Base-by-base conservation (phyloP, 2,797 vertebrate species). In the Eidolon dupreanum region DNA sequence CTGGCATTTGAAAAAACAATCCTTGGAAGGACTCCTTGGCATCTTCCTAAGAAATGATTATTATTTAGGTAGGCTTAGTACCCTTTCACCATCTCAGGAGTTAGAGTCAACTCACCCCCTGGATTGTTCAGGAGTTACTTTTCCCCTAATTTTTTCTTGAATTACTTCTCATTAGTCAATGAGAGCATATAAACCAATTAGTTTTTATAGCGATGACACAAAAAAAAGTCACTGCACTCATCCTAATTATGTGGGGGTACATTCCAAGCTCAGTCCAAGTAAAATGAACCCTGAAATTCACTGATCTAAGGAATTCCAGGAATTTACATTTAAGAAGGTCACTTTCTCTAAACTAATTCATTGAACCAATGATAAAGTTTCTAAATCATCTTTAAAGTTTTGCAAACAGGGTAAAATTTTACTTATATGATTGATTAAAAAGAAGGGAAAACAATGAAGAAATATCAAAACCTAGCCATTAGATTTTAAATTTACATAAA, bases 351-450 rank as follows among this genome's bases (percentile, higher is more conserved):
- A 92, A 86, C 6, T 66, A 49, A 66, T 28, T 6, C 31, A 46
- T 20, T 24, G 17, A 41, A 11, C 13, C 26, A 92, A 53, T 38
- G 20, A 55, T 59, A 77, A 87, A 63, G 12, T 70, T 96, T 92
- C 49, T 68, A 65, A 81, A n/a, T 85, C 31, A 82, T 15, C 17
- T 77, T 77, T 51, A 95, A 84, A 71, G 19, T 24, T 81, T 91
- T 91, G 5, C 90, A 9, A 91, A 51, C 10, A 57, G 36, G 4
- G 15, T 33, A 8, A 41, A 88, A 88, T n/a, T 11, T 57, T 79
- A 84, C 81, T 41, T 49, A 61, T 93, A 41, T 61, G 24, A 85
- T 65, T 61, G 24, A 85, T 65, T 57, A 91, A 86, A 96, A 36
- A 3, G 26, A 86, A 89, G 71, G 7, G 36, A 88, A 75, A 71